phyloP scores from a whole-genome alignment of 1,140 invertebrate species.

The Frieseomelitta varia region DNA sequence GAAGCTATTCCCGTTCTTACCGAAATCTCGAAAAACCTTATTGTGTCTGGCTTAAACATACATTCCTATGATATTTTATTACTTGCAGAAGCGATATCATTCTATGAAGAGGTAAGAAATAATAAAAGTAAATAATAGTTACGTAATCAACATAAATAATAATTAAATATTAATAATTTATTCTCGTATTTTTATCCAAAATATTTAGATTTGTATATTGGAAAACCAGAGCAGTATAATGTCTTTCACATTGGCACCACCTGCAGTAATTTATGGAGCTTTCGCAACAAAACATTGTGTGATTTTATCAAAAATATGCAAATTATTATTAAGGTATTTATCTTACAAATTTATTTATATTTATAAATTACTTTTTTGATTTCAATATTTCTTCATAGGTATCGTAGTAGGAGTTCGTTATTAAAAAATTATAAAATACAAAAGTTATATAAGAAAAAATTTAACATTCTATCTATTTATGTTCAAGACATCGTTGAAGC shows the following conservation, averaged over 20 bases:
- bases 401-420: conserved; percentile 47
- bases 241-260: conserved; percentile 70
- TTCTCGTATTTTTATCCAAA: neutral
- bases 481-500: conserved; percentile 60
- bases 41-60: conserved; percentile 68
- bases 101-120: conserved; percentile 71
- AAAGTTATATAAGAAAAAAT: conserved; percentile 33
- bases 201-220: conserved; percentile 59
- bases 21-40: conserved; percentile 60
- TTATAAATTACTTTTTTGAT: conserved; percentile 12
- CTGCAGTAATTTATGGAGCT: conserved; percentile 73
- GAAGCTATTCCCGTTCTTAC: conserved; percentile 62
- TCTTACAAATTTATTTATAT: neutral
- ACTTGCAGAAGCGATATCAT: conserved; percentile 71
- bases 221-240: conserved; percentile 56
- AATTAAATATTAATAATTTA: neutral
- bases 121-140: neutral
- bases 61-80: conserved; percentile 67
- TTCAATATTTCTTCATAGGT: conserved; percentile 46
- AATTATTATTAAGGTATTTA: conserved; percentile 69
- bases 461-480: conserved; percentile 58
- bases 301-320: conserved; percentile 71
- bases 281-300: conserved; percentile 68
- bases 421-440: conserved; percentile 36
- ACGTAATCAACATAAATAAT: neutral